Percentiles rank a stretch among this genome's conserved stretches.
Conservation (phyloP, 53 echinoderm and acorn worm species). For the Patiria pectinifera region DNA sequence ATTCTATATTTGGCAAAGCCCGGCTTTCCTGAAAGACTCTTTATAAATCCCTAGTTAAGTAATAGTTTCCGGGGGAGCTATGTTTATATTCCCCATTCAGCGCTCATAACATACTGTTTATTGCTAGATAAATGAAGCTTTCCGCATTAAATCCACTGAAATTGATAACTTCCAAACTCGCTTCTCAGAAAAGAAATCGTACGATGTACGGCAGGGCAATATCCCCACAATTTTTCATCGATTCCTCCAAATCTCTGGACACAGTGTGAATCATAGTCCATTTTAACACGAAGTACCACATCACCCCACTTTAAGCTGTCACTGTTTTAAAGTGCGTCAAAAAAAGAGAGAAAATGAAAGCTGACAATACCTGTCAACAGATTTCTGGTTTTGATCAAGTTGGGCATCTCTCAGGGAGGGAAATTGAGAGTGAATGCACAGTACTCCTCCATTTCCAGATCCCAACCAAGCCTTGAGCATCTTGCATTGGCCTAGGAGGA, state of each 20-base stretch:
- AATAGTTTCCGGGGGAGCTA: background rate
- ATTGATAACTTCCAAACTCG: conserved; percentile 14
- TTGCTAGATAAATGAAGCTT: background rate
- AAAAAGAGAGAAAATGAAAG: background rate
- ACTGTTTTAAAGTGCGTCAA: background rate
- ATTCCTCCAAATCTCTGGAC: background rate
- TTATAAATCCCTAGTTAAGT: background rate
- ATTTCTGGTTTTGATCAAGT: background rate
- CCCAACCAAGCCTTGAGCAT: background rate
- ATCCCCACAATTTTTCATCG: background rate
- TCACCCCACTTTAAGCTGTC: background rate
- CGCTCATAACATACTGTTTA: background rate
- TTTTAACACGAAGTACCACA: background rate
- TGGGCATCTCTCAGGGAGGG: background rate
- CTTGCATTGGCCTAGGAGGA: background rate
- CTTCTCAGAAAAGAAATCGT: conserved; percentile 28
- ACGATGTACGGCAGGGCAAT: background rate
- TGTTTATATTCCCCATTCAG: background rate
- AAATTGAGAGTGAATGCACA: background rate
- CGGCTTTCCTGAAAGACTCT: background rate
- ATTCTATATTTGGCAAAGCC: background rate
- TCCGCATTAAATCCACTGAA: background rate
- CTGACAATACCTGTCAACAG: background rate
- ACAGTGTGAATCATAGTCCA: background rate
- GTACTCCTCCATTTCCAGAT: background rate